Percentiles rank a stretch among this genome's conserved stretches.
Evolutionary conservation across 2,113 vertebrate species (phyloP).

Genomic region (Tenrec ecaudatus): DNA sequence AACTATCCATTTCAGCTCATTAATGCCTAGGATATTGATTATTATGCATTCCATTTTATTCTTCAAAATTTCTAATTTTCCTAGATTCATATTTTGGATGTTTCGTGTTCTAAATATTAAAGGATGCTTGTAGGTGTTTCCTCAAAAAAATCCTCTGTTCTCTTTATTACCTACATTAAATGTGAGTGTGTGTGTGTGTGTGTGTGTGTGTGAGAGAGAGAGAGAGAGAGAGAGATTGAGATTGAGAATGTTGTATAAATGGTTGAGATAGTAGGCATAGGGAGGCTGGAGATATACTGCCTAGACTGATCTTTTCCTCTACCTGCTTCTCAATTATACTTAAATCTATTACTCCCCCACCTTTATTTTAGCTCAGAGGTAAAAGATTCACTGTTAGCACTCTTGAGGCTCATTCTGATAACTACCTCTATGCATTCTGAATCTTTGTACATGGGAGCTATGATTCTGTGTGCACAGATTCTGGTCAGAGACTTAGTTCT

Average conservation of each 20-base stretch:
- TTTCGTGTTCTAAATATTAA: too few species aligned
- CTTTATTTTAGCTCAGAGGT: neutral
- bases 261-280: neutral
- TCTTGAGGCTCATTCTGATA: conserved; percentile 25
- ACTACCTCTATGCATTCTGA: neutral
- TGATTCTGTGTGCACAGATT: conserved; percentile 33
- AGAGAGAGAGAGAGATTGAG: too few species aligned
- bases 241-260: too few species aligned
- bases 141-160: conserved; percentile 30
- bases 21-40: too few species aligned
- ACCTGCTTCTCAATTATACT: conserved; percentile 9
- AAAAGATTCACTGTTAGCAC: conserved; percentile 13
- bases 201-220: neutral
- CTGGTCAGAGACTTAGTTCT: neutral
- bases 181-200: neutral
- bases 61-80: too few species aligned
- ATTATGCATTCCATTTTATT: too few species aligned
- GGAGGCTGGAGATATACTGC: neutral
- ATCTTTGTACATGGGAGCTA: neutral
- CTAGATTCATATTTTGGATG: too few species aligned
- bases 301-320: conserved; percentile 10
- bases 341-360: neutral
- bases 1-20: too few species aligned
- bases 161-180: neutral
- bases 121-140: too few species aligned